Conservation (phyloP, 2,888 invertebrate genomes). For the Syrista parreyssii region DNA sequence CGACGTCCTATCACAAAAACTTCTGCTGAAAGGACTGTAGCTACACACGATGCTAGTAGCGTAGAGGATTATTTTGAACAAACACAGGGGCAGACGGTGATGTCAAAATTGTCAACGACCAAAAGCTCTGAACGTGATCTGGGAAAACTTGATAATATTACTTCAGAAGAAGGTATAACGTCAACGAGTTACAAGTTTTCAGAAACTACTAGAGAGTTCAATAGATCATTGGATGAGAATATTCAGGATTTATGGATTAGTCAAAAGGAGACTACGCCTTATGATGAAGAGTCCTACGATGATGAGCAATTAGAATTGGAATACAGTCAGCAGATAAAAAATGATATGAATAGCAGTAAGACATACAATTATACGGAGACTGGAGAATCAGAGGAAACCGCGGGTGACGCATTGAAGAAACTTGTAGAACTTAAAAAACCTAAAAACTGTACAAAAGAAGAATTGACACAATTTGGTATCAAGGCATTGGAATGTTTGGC, state of each 20-base stretch:
- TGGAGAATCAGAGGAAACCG: constrained; percentile 59
- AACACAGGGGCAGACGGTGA: not conserved
- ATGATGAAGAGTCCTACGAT: constrained; percentile 58
- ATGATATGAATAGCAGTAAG: constrained; percentile 55
- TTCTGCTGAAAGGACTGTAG: not conserved
- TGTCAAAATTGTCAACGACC: not conserved
- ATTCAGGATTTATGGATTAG: not conserved
- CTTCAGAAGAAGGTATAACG: not conserved
- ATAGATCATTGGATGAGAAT: not conserved
- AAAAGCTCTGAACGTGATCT: not conserved
- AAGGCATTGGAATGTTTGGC: constrained; percentile 63
- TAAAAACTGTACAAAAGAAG: constrained; percentile 67
- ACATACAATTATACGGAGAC: constrained; percentile 64
- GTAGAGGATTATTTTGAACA: not conserved
- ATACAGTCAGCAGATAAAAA: constrained; percentile 65
- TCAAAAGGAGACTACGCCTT: not conserved
- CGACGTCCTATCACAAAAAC: not conserved
- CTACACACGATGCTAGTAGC: not conserved
- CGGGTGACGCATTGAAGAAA: constrained; percentile 56
- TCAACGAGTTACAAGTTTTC: not conserved
- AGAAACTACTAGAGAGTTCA: not conserved
- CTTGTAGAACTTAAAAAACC: constrained; percentile 58
- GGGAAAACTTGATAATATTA: not conserved
- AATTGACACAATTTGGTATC: constrained; percentile 65
- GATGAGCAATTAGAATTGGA: constrained; percentile 66